phyloP scores from a whole-genome alignment of 2,888 invertebrate species.

The Aleiodes testaceus region DNA sequence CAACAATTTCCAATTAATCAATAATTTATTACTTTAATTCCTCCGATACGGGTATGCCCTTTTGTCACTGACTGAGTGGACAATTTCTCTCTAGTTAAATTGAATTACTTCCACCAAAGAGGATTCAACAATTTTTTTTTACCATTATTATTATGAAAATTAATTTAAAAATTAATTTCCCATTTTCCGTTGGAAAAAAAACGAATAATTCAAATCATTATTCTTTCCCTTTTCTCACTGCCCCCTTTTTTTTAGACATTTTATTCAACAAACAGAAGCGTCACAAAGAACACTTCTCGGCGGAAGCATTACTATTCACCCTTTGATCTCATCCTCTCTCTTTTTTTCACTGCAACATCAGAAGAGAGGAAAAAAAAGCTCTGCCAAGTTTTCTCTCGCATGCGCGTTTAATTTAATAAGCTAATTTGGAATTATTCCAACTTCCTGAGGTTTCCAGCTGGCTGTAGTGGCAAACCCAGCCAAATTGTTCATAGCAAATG shows the following conservation, averaged over 20 bases:
- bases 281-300: slow-evolving; percentile 11
- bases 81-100: too few relatives aligned
- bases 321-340: neutral
- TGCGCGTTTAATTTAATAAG: slow-evolving; percentile 69
- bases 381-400: slow-evolving; percentile 53
- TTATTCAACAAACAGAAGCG: neutral
- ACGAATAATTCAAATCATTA: neutral
- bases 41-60: too few relatives aligned
- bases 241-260: slow-evolving; percentile 4
- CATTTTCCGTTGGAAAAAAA: neutral
- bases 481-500: slow-evolving; percentile 54
- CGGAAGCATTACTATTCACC: slow-evolving; percentile 7
- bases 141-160: too few relatives aligned
- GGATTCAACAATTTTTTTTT: too few relatives aligned
- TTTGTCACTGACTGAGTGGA: too few relatives aligned
- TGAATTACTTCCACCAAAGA: too few relatives aligned
- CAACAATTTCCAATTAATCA: slow-evolving; percentile 1
- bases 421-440: slow-evolving; percentile 68
- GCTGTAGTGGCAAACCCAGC: slow-evolving; percentile 49
- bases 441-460: slow-evolving; percentile 57
- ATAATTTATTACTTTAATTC: neutral
- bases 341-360: neutral
- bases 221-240: neutral
- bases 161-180: too few relatives aligned
- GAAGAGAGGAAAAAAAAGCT: slow-evolving; percentile 45